phyloP scores from a whole-genome alignment of 2,113 vertebrate species.

The Recurvirostra avosetta region DNA sequence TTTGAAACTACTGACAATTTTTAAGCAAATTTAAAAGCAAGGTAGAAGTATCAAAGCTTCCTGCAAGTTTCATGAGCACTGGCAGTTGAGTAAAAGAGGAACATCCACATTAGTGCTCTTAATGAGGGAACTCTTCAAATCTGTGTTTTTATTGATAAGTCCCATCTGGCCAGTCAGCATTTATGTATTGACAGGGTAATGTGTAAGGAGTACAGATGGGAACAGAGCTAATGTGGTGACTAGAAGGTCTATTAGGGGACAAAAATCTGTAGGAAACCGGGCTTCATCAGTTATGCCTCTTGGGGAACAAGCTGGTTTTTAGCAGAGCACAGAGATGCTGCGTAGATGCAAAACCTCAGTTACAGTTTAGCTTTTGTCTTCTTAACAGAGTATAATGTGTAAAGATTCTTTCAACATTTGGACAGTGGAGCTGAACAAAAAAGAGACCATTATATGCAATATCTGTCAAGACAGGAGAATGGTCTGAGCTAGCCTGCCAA shows the following conservation, averaged over 20 bases:
- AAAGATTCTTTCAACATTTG: slow-evolving; percentile 13
- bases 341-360: not conserved
- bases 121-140: not conserved
- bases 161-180: not conserved
- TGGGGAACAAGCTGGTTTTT: not conserved
- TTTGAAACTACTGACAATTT: not conserved
- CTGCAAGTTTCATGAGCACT: not conserved
- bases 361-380: slow-evolving; percentile 2
- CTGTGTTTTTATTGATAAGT: not conserved
- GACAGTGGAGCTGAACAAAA: not conserved
- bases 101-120: not conserved
- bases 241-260: not conserved
- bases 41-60: not conserved
- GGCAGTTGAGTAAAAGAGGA: not conserved
- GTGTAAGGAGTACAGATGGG: not conserved
- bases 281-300: not conserved
- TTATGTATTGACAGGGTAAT: not conserved
- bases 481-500: slow-evolving; percentile 1
- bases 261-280: not conserved
- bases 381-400: not conserved
- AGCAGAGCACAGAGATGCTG: not conserved
- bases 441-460: not conserved
- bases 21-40: not conserved
- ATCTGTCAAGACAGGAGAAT: slow-evolving; percentile 29
- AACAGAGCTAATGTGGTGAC: not conserved